Evolutionary conservation across 2,888 invertebrate species (phyloP).

Genomic region (Temnothorax ravouxi): DNA sequence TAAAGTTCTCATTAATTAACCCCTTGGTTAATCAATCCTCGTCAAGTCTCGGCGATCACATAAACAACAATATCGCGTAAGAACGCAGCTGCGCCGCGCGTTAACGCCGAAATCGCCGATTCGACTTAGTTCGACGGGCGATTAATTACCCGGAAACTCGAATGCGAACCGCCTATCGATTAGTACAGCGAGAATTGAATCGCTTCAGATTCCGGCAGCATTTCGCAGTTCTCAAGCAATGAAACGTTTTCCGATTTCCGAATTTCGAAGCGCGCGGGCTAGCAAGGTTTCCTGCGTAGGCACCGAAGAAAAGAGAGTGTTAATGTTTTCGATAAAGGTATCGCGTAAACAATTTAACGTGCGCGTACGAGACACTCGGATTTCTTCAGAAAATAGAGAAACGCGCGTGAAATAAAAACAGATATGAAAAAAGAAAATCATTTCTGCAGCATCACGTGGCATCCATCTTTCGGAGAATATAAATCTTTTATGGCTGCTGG

Average conservation of each 20-base stretch:
- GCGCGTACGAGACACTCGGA: neutral
- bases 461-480: neutral
- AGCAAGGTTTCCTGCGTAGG: neutral
- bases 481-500: neutral
- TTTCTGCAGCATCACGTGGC: too few relatives aligned
- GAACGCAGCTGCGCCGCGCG: conserved; percentile 21
- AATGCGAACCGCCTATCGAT: neutral
- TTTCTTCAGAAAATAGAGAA: neutral
- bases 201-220: neutral
- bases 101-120: conserved; percentile 18
- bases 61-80: conserved; percentile 12
- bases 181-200: conserved; percentile 18
- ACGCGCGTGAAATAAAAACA: neutral
- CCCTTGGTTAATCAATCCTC: conserved; percentile 21
- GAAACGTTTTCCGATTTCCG: conserved; percentile 2
- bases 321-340: neutral
- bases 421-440: neutral
- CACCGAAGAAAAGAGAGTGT: neutral
- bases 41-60: neutral
- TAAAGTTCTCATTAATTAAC: conserved; percentile 32
- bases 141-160: conserved; percentile 32
- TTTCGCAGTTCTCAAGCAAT: conserved; percentile 9
- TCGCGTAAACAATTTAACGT: neutral
- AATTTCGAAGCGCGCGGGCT: neutral
- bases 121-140: conserved; percentile 8